Evolutionary conservation across 2,797 vertebrate genomes (phyloP), one percentile per base, ranked within the genome.

Genomic region (Syngnathus acus): DNA sequence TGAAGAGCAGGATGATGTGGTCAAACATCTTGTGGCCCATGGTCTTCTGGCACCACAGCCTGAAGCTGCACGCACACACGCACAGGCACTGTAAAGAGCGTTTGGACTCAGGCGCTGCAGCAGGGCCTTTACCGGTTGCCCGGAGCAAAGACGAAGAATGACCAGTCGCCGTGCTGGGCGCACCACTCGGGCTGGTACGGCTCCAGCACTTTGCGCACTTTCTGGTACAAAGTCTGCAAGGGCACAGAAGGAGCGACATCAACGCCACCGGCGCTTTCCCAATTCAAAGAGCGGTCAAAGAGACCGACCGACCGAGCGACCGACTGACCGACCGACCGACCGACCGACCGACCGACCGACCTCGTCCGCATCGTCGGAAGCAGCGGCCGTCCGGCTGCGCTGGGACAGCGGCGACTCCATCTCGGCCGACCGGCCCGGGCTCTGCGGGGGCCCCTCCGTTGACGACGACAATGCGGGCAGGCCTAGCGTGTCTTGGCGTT

Each of bases 21-120:
- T 99, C 97, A 38, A 99, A 99, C 92, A 99, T 90, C 89, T 95
- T 98, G 89, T 98, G 96, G 9, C 93, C 91, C 6, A 98, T 97
- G 76, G 98, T 83, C 78, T 88, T 94, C 86, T 94, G 94, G 84
- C 95, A 99, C 86, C 87, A 93, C 67, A 83, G 9, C 16, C 96
- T 92, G 78, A 97, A 90, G 85, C 97, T 99, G 38, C 19, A 10
- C 9, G 7, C 42, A 8, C 43, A 3, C 11, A 43, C 42, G 42
- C 43, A 45, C 43, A 0, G 11, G n/a, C 19, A 0, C 19, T 32
- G 26, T 32, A 32, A 32, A 32, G 26, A 32, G 26, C 26, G 2
- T 64, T 68, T 76, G 79, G 54, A 65, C 72, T 77, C 64, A 66
- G 62, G 45, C 11, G n/a, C 47, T 4, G 16, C 58, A 38, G 59